Evolutionary conservation across 2,797 vertebrate species (phyloP).

Genomic region (Poecilia picta): DNA sequence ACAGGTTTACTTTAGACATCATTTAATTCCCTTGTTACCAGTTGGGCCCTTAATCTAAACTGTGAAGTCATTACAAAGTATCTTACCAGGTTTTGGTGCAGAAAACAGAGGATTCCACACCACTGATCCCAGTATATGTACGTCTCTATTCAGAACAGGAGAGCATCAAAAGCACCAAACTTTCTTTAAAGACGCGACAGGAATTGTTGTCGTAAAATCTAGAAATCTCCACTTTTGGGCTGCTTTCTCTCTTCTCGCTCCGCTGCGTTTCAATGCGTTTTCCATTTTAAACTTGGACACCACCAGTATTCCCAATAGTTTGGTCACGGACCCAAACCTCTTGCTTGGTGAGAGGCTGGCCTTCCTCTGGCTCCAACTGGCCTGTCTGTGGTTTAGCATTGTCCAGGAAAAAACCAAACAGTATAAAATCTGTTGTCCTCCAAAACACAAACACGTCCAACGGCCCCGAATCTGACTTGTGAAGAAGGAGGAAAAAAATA

Average conservation of each 20-base stretch:
- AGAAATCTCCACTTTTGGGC: slow-evolving; percentile 9
- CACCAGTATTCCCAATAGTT: neutral
- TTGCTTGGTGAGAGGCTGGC: slow-evolving; percentile 26
- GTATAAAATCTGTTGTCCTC: neutral
- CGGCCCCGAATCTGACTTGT: slow-evolving; percentile 8
- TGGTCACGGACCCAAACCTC: slow-evolving; percentile 46
- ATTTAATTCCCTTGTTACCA: neutral
- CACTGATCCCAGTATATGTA: neutral
- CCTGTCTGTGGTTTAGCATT: slow-evolving; percentile 8
- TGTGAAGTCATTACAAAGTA: neutral
- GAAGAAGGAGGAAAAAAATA: neutral
- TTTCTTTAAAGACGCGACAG: neutral
- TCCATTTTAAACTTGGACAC: neutral
- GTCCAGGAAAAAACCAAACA: slow-evolving; percentile 10
- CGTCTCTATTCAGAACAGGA: neutral
- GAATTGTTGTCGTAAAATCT: neutral
- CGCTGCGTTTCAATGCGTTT: neutral
- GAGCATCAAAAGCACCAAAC: neutral
- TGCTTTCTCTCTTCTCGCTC: neutral
- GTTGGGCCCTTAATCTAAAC: neutral
- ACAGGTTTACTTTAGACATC: neutral
- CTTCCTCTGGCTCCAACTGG: slow-evolving; percentile 33
- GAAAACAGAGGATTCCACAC: neutral
- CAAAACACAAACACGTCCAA: slow-evolving; percentile 14
- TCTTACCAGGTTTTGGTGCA: neutral